Evolutionary conservation across 2,888 invertebrate species (phyloP).

Genomic region (Apoderus coryli): DNA sequence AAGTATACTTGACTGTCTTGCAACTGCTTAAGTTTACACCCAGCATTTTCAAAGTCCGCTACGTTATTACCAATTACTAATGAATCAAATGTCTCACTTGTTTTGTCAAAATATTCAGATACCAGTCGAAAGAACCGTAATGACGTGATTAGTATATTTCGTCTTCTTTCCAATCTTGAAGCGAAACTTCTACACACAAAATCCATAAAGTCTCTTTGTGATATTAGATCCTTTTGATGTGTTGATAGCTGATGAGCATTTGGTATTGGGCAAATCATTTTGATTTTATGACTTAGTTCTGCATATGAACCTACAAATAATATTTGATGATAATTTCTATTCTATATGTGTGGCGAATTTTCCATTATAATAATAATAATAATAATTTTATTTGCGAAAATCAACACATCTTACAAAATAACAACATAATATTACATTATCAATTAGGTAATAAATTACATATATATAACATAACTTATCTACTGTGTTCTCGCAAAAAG

Average conservation of each 20-base stretch:
- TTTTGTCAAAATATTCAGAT: constrained; percentile 54
- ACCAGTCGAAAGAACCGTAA: constrained; percentile 61
- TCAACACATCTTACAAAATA: too few relatives aligned
- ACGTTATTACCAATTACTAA: constrained; percentile 46
- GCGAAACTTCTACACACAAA: constrained; percentile 67
- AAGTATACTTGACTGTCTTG: constrained; percentile 45
- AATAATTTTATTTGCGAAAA: too few relatives aligned
- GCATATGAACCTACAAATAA: too few relatives aligned
- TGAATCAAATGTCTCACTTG: constrained; percentile 51
- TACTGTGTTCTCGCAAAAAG: too few relatives aligned
- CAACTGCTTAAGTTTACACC: constrained; percentile 39
- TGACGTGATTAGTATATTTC: constrained; percentile 60
- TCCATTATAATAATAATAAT: too few relatives aligned
- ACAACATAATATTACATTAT: too few relatives aligned
- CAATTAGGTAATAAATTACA: too few relatives aligned
- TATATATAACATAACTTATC: too few relatives aligned
- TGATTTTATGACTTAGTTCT: constrained; percentile 58
- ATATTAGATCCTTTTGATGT: constrained; percentile 46
- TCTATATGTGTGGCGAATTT: too few relatives aligned
- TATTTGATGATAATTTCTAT: too few relatives aligned
- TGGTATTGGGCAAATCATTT: constrained; percentile 34
- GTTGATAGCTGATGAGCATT: constrained; percentile 29
- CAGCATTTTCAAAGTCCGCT: constrained; percentile 42
- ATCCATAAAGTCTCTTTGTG: constrained; percentile 69
- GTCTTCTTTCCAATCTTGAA: constrained; percentile 49